A percentile compares a stretch with the other conserved stretches of the same genome.
These are phyloP conservation scores for Malurus alboscapulatus DNA, from an alignment of 2,113 vertebrate genomes.

Conservation along the genomic window DNA sequence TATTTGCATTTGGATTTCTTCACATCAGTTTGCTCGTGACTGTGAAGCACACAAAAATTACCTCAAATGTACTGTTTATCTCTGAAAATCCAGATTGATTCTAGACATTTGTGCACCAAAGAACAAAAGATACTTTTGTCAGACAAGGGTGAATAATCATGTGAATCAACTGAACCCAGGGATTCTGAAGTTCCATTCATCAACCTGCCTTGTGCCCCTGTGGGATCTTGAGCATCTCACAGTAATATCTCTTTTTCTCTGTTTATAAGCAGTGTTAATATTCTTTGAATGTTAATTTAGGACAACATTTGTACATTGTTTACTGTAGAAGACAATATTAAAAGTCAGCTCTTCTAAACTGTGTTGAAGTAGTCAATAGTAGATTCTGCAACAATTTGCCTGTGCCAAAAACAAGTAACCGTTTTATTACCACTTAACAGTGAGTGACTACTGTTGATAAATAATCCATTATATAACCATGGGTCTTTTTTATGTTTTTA, in stretches of 20 bases:
- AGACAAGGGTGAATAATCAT: not conserved
- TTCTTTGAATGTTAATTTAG: not conserved
- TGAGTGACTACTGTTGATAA: not conserved
- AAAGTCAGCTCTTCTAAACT: not conserved
- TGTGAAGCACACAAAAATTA: not conserved
- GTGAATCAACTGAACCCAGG: not conserved
- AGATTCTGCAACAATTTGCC: not conserved
- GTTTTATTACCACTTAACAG: not conserved
- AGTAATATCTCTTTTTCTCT: not conserved
- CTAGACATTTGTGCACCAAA: not conserved
- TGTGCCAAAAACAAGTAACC: rapidly evolving
- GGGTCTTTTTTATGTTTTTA: not conserved
- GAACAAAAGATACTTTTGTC: not conserved
- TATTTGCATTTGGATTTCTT: not conserved
- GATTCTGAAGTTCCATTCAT: not conserved
- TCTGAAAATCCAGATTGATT: not conserved
- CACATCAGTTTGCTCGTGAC: not conserved
- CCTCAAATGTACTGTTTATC: not conserved
- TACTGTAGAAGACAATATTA: not conserved
- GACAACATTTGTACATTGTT: not conserved
- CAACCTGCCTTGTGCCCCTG: not conserved
- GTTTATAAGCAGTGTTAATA: not conserved
- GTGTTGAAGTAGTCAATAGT: not conserved
- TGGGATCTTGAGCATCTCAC: not conserved
- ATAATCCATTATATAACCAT: not conserved